These are phyloP conservation scores for Illadopsis cleaveri DNA, from an alignment of 2,113 vertebrate species.

Conservation along the genomic window DNA sequence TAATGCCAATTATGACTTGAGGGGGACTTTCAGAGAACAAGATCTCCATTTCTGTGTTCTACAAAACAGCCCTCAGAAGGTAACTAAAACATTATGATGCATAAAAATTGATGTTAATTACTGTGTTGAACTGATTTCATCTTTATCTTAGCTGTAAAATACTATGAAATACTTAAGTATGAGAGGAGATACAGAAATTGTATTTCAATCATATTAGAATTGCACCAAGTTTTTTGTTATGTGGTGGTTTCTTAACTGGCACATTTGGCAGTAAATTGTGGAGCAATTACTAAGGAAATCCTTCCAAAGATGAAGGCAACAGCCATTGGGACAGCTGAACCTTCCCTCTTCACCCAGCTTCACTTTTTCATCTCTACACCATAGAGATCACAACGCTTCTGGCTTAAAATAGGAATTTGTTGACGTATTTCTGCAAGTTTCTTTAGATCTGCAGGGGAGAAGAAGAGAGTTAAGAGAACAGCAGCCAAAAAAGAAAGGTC, in stretches of 20 bases:
- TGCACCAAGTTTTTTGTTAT: background rate
- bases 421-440: conserved; percentile 88
- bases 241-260: background rate
- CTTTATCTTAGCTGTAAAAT: background rate
- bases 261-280: background rate
- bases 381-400: conserved; percentile 90
- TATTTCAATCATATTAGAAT: background rate
- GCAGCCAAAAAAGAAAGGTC: background rate
- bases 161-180: background rate
- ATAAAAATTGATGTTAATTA: background rate
- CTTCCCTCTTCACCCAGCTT: background rate
- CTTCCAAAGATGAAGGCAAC: background rate
- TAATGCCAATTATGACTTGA: background rate
- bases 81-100: background rate
- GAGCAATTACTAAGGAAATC: background rate
- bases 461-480: background rate
- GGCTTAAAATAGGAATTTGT: conserved; percentile 89
- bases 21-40: background rate
- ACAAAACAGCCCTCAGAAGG: background rate
- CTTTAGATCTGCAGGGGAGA: conserved; percentile 84
- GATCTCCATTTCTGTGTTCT: background rate
- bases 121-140: background rate
- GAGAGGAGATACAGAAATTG: background rate
- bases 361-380: conserved; percentile 67
- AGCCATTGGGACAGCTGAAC: background rate